phyloP scores from a whole-genome alignment of 1,140 invertebrate genomes.

The Monochamus saltuarius region DNA sequence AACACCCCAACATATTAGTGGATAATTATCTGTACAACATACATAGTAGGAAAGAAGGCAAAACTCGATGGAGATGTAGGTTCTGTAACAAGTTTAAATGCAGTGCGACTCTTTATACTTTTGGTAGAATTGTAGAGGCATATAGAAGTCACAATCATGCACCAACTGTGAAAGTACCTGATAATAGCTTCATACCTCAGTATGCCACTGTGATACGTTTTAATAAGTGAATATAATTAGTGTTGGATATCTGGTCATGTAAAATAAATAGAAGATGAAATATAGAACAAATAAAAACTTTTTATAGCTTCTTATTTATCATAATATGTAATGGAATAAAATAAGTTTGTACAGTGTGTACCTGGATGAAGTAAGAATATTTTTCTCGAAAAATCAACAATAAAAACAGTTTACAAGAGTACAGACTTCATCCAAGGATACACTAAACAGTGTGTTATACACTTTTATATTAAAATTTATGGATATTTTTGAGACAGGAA shows the following conservation, averaged over 20 bases:
- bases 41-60: conserved; percentile 23
- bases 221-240: background rate
- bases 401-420: no score
- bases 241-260: background rate
- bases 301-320: no score
- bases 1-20: conserved; percentile 35
- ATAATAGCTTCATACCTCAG: background rate
- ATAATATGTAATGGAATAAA: no score
- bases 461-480: no score
- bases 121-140: conserved; percentile 30
- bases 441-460: no score
- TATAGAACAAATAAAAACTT: no score
- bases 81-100: conserved; percentile 32
- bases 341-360: no score
- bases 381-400: no score
- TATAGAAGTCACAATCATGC: conserved; percentile 31
- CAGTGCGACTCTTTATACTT: conserved; percentile 29
- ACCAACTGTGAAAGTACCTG: background rate
- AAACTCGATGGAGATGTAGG: conserved; percentile 36
- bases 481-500: no score
- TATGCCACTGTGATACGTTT: background rate
- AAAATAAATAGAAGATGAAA: background rate
- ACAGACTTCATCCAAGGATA: no score
- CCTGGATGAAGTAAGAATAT: no score
- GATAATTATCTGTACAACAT: conserved; percentile 26